Conservation (phyloP, 2,797 vertebrate genomes). For the Phoxinus dragarum region DNA sequence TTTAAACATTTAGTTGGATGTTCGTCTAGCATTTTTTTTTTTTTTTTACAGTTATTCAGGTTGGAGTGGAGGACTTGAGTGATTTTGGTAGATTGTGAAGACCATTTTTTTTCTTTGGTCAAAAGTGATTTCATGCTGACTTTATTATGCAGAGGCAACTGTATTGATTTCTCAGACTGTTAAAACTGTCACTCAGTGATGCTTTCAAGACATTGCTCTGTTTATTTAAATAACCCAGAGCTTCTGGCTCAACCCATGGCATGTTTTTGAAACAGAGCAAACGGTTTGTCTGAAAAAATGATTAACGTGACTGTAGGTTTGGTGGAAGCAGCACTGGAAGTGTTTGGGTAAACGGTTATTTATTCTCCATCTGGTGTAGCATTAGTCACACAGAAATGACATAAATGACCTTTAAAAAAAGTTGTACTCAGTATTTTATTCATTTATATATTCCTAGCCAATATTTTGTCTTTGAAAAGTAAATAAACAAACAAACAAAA, state of each 20-base stretch:
- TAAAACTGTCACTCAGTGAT: slow-evolving; percentile 7
- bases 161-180: not conserved
- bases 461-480: not conserved
- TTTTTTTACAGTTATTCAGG: not conserved
- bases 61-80: too few relatives aligned
- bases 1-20: too few relatives aligned
- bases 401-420: slow-evolving; percentile 1
- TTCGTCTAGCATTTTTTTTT: too few relatives aligned
- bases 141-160: not conserved
- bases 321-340: not conserved
- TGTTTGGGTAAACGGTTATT: not conserved
- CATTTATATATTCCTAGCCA: not conserved
- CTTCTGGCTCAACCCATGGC: not conserved
- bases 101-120: not conserved
- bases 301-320: too few relatives aligned
- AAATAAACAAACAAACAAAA: not conserved
- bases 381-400: not conserved
- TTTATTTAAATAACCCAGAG: not conserved
- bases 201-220: not conserved
- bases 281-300: not conserved
- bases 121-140: not conserved
- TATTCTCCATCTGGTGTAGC: not conserved
- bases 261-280: not conserved
- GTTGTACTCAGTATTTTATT: not conserved
- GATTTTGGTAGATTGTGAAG: too few relatives aligned